phyloP scores from a whole-genome alignment of 2,113 vertebrate species.

The Heptranchias perlo region DNA sequence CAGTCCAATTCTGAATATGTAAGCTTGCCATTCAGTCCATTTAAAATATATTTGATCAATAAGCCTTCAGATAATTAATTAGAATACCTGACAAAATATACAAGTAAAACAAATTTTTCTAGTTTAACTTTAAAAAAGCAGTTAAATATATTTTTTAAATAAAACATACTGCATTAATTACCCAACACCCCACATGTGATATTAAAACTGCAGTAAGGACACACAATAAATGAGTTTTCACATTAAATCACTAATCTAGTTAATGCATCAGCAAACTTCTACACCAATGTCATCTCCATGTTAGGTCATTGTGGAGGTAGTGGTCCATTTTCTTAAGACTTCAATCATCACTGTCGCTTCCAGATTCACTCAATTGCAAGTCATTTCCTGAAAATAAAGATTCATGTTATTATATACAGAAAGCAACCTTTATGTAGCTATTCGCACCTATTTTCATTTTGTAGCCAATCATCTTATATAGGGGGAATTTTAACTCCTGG shows the following conservation, averaged over 20 bases:
- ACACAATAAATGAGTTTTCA: background rate
- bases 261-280: background rate
- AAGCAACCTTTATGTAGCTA: background rate
- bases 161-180: conserved; percentile 8
- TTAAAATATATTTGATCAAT: conserved; percentile 21
- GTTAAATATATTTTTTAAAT: conserved; percentile 24
- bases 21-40: conserved; percentile 19
- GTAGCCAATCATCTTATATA: background rate
- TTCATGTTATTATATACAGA: background rate
- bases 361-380: conserved; percentile 40
- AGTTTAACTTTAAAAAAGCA: conserved; percentile 20
- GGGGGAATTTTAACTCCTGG: background rate
- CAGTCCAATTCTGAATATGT: background rate
- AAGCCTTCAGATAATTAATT: conserved; percentile 20
- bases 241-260: background rate
- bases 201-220: conserved; percentile 20
- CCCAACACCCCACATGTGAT: background rate
- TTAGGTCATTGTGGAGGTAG: background rate
- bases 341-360: conserved; percentile 40
- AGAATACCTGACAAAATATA: conserved; percentile 24
- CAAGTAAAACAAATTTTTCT: conserved; percentile 9
- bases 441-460: conserved; percentile 5
- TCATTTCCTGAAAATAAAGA: conserved; percentile 39
- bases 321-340: background rate
- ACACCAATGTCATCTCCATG: background rate